phyloP scores from a whole-genome alignment of 2,797 vertebrate genomes.

The Myripristis jacobus region DNA sequence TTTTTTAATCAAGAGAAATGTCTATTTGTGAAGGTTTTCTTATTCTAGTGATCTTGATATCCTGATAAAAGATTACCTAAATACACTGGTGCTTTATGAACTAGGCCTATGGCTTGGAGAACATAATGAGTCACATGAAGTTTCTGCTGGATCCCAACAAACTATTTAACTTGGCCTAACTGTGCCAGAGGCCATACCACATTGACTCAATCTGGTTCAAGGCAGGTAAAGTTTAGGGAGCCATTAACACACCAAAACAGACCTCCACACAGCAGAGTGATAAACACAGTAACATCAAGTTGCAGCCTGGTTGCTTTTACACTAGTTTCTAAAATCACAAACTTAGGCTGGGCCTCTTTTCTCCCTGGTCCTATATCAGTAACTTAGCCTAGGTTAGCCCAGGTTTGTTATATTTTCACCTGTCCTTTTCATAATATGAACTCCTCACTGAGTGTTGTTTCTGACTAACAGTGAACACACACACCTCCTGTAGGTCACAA shows the following conservation, averaged over 20 bases:
- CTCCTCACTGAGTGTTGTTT: conserved; percentile 23
- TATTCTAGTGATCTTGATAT: not conserved
- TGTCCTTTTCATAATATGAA: not conserved
- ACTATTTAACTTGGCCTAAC: not conserved
- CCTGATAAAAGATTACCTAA: not conserved
- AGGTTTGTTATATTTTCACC: not conserved
- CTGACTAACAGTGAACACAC: conserved; percentile 4
- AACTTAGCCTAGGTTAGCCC: too few relatives aligned
- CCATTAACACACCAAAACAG: not conserved
- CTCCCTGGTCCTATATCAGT: not conserved
- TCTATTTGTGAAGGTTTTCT: conserved; percentile 24
- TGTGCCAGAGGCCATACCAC: not conserved
- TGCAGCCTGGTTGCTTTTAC: not conserved
- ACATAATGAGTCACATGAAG: not conserved
- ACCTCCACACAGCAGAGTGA: not conserved
- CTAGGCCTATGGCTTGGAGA: not conserved
- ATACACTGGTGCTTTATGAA: not conserved
- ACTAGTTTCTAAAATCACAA: not conserved
- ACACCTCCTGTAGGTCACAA: not conserved
- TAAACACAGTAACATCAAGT: not conserved
- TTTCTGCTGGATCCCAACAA: not conserved
- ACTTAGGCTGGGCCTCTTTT: not conserved
- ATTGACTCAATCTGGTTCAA: not conserved
- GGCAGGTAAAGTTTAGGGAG: not conserved
- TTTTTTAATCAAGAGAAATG: not conserved